Evolutionary conservation across 2,113 vertebrate species (phyloP).

Genomic region (Melospiza melodia): DNA sequence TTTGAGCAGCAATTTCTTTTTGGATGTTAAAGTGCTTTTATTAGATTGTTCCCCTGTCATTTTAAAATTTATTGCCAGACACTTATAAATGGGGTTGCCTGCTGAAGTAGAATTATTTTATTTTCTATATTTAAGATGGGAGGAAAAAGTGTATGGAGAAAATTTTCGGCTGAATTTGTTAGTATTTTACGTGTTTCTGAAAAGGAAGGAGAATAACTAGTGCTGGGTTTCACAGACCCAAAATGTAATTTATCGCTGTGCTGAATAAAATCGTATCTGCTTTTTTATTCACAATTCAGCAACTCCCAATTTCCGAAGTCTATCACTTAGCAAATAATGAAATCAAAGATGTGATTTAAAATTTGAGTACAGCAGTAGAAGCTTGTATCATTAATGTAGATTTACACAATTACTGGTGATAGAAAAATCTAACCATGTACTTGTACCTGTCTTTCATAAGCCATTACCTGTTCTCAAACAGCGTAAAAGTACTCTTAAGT

Average conservation of each 20-base stretch:
- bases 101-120: constrained; percentile 2
- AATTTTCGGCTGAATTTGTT: neutral
- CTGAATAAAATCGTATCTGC: neutral
- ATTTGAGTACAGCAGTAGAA: neutral
- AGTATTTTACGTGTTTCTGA: neutral
- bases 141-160: neutral
- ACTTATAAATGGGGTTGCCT: constrained; percentile 58
- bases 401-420: neutral
- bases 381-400: neutral
- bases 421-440: neutral
- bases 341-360: neutral
- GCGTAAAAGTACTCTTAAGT: neutral
- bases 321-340: neutral
- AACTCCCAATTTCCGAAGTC: neutral
- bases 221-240: neutral
- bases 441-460: neutral
- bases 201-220: neutral
- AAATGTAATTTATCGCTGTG: neutral
- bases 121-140: neutral
- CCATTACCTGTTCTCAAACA: neutral
- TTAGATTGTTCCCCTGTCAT: constrained; percentile 78
- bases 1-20: constrained; percentile 75
- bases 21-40: constrained; percentile 75
- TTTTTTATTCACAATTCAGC: neutral
- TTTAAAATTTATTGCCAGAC: constrained; percentile 64